Base-by-base conservation (phyloP, 2,888 invertebrate species). In the Pachydiplax longipennis region DNA sequence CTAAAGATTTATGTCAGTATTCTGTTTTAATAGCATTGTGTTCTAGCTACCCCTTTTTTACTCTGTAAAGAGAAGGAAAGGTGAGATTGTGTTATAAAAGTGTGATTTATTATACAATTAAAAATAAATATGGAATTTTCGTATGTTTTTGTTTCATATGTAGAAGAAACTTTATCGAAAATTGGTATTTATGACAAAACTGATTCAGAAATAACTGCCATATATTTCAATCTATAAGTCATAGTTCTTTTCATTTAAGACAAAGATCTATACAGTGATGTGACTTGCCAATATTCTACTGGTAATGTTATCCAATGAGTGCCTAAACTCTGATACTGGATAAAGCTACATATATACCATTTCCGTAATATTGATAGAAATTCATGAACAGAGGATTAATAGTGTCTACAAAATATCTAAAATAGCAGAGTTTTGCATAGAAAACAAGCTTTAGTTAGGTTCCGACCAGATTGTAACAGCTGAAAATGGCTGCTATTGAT, bases 1-100 rank as follows among this genome's bases (percentile, higher is more conserved):
- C 73, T 73, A 83, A 83, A 31, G 53, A 87, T 37, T 61, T 13
- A 53, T 83, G 87, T 87, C 87, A 87, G 87, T 87, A 87, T 87
- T 87, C 87, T 87, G 87, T 87, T 83, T 87, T n/a, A 87, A 87
- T 87, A 37, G 37, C 87, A 87, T 87, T 87, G 87, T 87, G 61
- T 87, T 87, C 87, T 61, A 61, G 61, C 87, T 87, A 22, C 37
- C 37, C 65, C 35, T 87, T 87, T 87, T 87, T 87, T 87, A 61
- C 87, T 87, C 37, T 87, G 61, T 22, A 61, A 61, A n/a, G 61
- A 61, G 58, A 58, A 35, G 37, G 61, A 87, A 65, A 87, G 61
- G 61, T 87, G 61, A 87, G 65, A 87, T n/a, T 61, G 61, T 61
- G 58, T 61, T 87, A 81, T 81, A 40, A 61, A 83, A 22, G 61